phyloP scores from a whole-genome alignment of 1,140 invertebrate genomes.

The Adoxophyes honmai region DNA sequence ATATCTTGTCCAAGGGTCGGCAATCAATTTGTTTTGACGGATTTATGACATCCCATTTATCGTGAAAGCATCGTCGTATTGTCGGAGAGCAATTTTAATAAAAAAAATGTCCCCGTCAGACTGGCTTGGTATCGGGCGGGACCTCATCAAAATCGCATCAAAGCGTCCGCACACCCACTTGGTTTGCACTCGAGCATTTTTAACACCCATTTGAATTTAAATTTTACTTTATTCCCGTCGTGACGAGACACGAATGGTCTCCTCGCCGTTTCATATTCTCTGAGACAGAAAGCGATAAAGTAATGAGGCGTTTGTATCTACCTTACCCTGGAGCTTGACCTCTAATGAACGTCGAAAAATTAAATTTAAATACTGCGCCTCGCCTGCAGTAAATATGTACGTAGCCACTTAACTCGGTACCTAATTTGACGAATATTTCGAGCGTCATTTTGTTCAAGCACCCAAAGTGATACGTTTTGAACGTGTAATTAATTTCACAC shows the following conservation, averaged over 20 bases:
- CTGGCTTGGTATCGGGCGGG: slow-evolving; percentile 17
- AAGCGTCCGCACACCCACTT: slow-evolving; percentile 31
- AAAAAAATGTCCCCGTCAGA: slow-evolving; percentile 27
- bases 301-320: slow-evolving; percentile 21
- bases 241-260: slow-evolving; percentile 32
- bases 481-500: slow-evolving; percentile 58
- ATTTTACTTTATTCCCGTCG: slow-evolving; percentile 42
- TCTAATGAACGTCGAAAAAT: background rate
- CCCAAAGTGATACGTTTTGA: slow-evolving; percentile 33
- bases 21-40: slow-evolving; percentile 34
- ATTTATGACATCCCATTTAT: slow-evolving; percentile 36
- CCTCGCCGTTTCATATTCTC: slow-evolving; percentile 34
- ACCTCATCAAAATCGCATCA: slow-evolving; percentile 56
- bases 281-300: slow-evolving; percentile 40
- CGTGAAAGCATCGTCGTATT: slow-evolving; percentile 27
- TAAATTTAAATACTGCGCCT: background rate
- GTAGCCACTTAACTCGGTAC: background rate
- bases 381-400: background rate
- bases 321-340: background rate
- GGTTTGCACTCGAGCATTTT: slow-evolving; percentile 37
- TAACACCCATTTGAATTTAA: slow-evolving; percentile 50
- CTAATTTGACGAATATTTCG: background rate
- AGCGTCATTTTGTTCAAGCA: background rate
- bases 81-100: slow-evolving; percentile 36
- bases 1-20: slow-evolving; percentile 12